Evolutionary conservation across 2,888 invertebrate species (phyloP).

Genomic region (Toxonevra muliebris): DNA sequence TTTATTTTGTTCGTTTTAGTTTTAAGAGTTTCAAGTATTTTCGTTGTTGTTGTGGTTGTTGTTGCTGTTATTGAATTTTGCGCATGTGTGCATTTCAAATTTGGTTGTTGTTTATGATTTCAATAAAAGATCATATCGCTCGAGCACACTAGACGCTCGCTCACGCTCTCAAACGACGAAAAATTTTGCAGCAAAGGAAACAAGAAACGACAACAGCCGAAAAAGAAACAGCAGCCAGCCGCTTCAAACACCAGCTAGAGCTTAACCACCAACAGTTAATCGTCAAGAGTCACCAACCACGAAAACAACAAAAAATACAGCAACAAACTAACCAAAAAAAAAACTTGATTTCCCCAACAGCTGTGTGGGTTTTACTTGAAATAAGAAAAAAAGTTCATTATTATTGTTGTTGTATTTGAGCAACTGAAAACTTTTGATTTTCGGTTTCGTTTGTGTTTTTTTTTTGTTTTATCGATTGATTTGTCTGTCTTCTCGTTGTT

Average conservation of each 20-base stretch:
- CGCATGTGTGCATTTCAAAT: too few relatives aligned
- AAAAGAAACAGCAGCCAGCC: not conserved
- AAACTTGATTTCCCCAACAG: slow-evolving; percentile 33
- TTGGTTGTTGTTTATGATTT: too few relatives aligned
- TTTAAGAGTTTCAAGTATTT: not conserved
- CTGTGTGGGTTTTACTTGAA: slow-evolving; percentile 30
- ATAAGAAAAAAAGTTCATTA: too few relatives aligned
- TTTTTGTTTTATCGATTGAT: too few relatives aligned
- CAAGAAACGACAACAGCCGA: not conserved
- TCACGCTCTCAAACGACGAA: not conserved
- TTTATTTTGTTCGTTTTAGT: not conserved
- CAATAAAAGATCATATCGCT: too few relatives aligned
- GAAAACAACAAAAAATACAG: not conserved
- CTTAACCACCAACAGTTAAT: not conserved
- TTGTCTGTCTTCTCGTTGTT: too few relatives aligned
- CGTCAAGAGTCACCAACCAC: not conserved
- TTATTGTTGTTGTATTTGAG: too few relatives aligned
- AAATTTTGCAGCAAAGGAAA: not conserved
- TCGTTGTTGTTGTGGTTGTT: too few relatives aligned
- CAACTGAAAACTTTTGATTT: too few relatives aligned
- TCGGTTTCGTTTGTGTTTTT: too few relatives aligned
- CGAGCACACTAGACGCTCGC: too few relatives aligned
- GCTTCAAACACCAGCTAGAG: not conserved
- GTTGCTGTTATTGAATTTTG: too few relatives aligned
- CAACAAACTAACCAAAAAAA: not conserved